Conservation (phyloP, 2,113 vertebrate species). For the Malurus cyaneus region DNA sequence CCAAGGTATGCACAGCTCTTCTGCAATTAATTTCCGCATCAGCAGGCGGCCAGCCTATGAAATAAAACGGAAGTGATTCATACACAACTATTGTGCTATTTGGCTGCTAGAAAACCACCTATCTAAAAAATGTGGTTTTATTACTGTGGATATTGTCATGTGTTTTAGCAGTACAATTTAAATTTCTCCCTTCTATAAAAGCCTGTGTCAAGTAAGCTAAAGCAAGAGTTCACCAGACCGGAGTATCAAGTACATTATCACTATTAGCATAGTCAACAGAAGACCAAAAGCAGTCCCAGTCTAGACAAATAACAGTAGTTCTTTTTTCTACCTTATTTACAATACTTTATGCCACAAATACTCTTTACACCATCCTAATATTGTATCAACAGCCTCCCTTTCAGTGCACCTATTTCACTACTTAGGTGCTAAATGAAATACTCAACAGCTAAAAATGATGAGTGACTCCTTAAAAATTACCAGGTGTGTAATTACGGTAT, state of each 20-base stretch:
- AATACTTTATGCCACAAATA: not conserved
- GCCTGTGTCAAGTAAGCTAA: not conserved
- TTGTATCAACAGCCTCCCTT: not conserved
- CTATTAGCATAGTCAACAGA: not conserved
- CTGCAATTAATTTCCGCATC: conserved; percentile 89
- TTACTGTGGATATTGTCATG: accelerated
- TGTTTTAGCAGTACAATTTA: not conserved
- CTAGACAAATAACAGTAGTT: not conserved
- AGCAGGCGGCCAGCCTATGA: conserved; percentile 88
- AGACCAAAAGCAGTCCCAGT: accelerated
- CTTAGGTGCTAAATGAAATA: not conserved
- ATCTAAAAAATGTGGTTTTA: not conserved
- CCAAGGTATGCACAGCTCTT: conserved; percentile 88
- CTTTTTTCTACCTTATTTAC: not conserved
- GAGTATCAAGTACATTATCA: accelerated
- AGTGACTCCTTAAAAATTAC: not conserved
- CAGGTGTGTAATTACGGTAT: not conserved
- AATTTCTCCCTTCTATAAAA: not conserved
- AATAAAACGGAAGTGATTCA: not conserved
- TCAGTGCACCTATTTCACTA: no score
- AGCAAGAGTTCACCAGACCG: not conserved
- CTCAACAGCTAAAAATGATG: not conserved
- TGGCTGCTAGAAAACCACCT: not conserved
- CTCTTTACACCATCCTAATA: not conserved
- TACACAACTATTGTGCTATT: not conserved